Evolutionary conservation across 1,140 invertebrate genomes (phyloP).

Genomic region (Leptinotarsa texana): DNA sequence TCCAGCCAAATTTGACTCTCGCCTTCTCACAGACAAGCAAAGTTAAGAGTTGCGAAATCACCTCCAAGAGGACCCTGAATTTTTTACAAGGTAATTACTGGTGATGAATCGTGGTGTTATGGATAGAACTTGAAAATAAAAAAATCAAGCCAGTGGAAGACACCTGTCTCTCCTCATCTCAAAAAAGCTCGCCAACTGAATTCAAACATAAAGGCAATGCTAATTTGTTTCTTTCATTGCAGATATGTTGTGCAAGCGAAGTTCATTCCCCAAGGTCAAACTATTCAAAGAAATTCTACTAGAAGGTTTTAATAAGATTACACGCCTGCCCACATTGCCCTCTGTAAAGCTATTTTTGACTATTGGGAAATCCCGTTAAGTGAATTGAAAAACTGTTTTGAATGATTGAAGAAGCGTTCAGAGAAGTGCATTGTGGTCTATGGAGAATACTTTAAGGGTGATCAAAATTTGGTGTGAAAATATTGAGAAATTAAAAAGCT

Average conservation of each 20-base stretch:
- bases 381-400: not conserved
- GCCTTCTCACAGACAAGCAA: not conserved
- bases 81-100: not conserved
- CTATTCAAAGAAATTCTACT: no score
- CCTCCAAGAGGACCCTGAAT: not conserved
- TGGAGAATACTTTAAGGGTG: not conserved
- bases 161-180: no score
- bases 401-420: not conserved
- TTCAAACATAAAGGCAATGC: no score
- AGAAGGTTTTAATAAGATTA: no score
- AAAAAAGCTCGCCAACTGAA: no score
- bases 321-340: no score
- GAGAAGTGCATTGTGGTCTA: not conserved
- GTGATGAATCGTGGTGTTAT: not conserved
- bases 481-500: not conserved
- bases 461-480: not conserved
- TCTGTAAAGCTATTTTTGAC: no score
- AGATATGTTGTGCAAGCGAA: no score
- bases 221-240: no score
- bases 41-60: not conserved
- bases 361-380: not conserved
- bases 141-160: no score
- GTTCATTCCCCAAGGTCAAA: no score
- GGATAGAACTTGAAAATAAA: no score
- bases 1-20: not conserved